A percentile compares a stretch with the other conserved stretches of the same genome.
Conservation (phyloP, 2,888 invertebrate species). For the Acronicta aceris region DNA sequence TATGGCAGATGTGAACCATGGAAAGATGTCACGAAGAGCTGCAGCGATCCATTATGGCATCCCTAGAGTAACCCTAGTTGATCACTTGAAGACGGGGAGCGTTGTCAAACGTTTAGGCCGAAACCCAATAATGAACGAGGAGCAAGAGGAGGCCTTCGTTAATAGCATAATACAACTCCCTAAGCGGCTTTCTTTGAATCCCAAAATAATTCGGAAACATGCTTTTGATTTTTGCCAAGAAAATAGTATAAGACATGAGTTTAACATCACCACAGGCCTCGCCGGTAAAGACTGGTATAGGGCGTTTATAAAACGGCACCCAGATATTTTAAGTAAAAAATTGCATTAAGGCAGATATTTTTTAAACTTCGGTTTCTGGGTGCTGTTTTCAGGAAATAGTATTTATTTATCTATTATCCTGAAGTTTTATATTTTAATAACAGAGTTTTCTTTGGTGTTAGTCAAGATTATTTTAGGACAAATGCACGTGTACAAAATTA, state of each 20-base stretch:
- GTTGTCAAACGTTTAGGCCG: conserved; percentile 6
- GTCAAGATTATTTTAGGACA: too few species aligned
- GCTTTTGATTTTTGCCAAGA: conserved; percentile 16
- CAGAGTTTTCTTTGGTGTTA: too few species aligned
- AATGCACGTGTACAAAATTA: too few species aligned
- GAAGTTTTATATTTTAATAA: too few species aligned
- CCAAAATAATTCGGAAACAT: not conserved
- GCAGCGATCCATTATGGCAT: conserved; percentile 13
- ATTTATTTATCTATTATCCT: too few species aligned
- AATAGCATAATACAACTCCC: not conserved
- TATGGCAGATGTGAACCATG: conserved; percentile 9
- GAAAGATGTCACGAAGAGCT: not conserved
- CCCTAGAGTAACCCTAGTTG: conserved; percentile 9
- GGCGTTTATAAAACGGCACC: conserved; percentile 22
- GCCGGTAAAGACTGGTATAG: conserved; percentile 11
- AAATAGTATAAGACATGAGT: conserved; percentile 13
- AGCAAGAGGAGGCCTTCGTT: conserved; percentile 14
- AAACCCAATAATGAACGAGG: not conserved
- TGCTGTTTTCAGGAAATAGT: too few species aligned
- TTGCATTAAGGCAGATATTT: not conserved
- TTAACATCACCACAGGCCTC: conserved; percentile 7
- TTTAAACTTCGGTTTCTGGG: not conserved
- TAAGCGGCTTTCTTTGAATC: not conserved
- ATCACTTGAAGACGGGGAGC: conserved; percentile 18
- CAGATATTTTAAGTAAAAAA: conserved; percentile 6